Evolutionary conservation across 2,113 vertebrate genomes (phyloP).

Genomic region (Pseudorasbora parva): DNA sequence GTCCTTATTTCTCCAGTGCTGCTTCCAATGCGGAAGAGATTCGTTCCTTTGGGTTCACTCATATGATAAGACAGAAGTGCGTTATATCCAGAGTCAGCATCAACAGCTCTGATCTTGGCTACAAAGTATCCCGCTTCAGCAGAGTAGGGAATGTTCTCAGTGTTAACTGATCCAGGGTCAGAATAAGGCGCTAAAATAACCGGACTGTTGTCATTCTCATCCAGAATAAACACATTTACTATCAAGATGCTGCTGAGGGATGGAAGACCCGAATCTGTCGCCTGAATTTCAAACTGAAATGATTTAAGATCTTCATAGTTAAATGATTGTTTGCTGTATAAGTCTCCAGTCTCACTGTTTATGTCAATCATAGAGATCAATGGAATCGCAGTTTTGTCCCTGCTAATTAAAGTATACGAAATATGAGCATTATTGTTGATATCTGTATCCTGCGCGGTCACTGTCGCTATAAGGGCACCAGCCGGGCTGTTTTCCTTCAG

Average conservation of each 20-base stretch:
- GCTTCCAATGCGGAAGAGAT: conserved; percentile 62
- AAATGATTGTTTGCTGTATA: conserved; percentile 61
- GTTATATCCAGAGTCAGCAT: conserved; percentile 64
- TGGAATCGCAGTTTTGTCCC: conserved; percentile 64
- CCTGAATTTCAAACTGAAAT: conserved; percentile 36
- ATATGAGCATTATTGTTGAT: conserved; percentile 57
- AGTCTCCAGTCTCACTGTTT: conserved; percentile 63
- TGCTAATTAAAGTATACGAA: conserved; percentile 58
- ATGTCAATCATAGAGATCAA: conserved; percentile 68
- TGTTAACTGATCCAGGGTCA: conserved; percentile 69
- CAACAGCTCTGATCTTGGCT: conserved; percentile 61
- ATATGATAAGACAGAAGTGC: conserved; percentile 60
- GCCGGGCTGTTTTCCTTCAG: conserved; percentile 52
- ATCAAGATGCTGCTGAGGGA: conserved; percentile 42
- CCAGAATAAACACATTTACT: conserved; percentile 30
- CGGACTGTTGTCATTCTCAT: conserved; percentile 78
- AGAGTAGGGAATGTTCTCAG: conserved; percentile 76
- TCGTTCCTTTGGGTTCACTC: conserved; percentile 54
- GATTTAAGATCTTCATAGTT: conserved; percentile 58
- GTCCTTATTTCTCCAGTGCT: conserved; percentile 64
- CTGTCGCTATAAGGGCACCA: conserved; percentile 9
- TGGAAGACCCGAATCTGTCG: conserved; percentile 24
- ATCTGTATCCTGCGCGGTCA: conserved; percentile 32
- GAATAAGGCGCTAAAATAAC: conserved; percentile 70
- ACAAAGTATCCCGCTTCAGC: conserved; percentile 76